Evolutionary conservation across 2,113 vertebrate species (phyloP).

Genomic region (Misgurnus mizolepis): DNA sequence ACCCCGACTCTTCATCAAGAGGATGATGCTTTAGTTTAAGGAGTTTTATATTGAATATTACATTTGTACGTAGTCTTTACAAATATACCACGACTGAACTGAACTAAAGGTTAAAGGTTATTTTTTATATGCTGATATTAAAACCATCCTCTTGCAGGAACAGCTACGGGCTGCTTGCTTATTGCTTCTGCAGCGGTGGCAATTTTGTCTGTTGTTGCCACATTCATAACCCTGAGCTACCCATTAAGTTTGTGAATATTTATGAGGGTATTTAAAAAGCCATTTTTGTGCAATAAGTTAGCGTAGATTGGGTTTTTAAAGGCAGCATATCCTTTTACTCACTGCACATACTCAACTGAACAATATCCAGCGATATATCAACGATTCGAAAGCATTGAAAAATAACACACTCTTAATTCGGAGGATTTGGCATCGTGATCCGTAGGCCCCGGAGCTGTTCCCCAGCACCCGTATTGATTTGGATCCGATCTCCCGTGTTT

Average conservation of each 20-base stretch:
- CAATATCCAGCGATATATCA: neutral
- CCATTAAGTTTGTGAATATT: conserved; percentile 42
- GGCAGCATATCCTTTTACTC: neutral
- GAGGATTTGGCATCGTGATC: neutral
- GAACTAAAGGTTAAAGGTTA: conserved; percentile 29
- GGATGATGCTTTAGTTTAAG: neutral
- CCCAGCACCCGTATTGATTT: conserved; percentile 55
- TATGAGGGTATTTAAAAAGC: conserved; percentile 42
- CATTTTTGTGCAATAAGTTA: conserved; percentile 34
- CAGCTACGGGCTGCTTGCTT: conserved; percentile 33
- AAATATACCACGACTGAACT: neutral
- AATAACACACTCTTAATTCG: conserved; percentile 30
- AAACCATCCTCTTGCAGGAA: conserved; percentile 24
- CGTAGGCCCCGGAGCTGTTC: conserved; percentile 33
- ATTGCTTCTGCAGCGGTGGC: conserved; percentile 17
- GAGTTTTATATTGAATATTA: neutral
- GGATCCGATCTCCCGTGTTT: conserved; percentile 49
- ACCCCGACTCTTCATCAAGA: too few relatives aligned
- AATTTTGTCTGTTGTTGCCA: conserved; percentile 38
- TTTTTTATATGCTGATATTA: conserved; percentile 17
- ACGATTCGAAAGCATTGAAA: conserved; percentile 1
- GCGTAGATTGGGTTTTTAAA: conserved; percentile 21
- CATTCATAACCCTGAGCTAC: conserved; percentile 39
- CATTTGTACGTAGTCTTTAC: neutral
- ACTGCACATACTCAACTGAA: neutral